phyloP scores from a whole-genome alignment of 1,140 invertebrate species.

The Brachionus sp. region DNA sequence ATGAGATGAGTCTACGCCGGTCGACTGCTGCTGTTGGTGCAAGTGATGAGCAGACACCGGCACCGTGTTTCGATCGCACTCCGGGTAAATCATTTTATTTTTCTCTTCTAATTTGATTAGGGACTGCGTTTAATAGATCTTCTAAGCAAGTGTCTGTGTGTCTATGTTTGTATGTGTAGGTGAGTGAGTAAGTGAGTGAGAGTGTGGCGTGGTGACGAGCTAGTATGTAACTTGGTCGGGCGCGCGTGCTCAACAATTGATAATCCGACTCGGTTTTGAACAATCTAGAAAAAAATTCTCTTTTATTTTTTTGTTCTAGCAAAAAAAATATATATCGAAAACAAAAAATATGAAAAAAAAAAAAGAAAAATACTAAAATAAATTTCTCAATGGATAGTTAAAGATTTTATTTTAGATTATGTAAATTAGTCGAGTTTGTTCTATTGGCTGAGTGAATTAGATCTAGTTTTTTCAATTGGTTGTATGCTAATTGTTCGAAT shows the following conservation, averaged over 20 bases:
- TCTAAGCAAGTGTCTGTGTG: too few species aligned
- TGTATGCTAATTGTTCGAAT: background rate
- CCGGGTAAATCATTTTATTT: background rate
- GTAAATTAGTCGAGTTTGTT: background rate
- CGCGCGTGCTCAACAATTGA: background rate
- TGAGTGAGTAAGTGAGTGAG: background rate
- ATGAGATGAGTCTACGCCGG: background rate
- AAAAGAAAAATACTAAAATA: background rate
- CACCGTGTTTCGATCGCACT: conserved; percentile 35
- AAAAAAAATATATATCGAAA: background rate
- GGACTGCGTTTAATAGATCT: too few species aligned
- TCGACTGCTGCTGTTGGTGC: background rate
- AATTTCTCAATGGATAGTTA: conserved; percentile 19
- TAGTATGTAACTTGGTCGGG: background rate
- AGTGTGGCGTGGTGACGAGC: background rate
- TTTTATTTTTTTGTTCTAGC: background rate
- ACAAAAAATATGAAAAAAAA: background rate
- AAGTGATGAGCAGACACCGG: background rate
- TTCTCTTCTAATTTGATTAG: too few species aligned
- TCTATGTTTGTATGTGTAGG: background rate
- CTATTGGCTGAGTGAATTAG: background rate
- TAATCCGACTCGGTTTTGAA: background rate
- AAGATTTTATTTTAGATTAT: conserved; percentile 22
- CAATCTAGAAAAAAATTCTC: background rate
- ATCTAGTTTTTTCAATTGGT: background rate